Evolutionary conservation across 1,140 invertebrate genomes (phyloP).

Genomic region (Macrosteles quadrilineatus): DNA sequence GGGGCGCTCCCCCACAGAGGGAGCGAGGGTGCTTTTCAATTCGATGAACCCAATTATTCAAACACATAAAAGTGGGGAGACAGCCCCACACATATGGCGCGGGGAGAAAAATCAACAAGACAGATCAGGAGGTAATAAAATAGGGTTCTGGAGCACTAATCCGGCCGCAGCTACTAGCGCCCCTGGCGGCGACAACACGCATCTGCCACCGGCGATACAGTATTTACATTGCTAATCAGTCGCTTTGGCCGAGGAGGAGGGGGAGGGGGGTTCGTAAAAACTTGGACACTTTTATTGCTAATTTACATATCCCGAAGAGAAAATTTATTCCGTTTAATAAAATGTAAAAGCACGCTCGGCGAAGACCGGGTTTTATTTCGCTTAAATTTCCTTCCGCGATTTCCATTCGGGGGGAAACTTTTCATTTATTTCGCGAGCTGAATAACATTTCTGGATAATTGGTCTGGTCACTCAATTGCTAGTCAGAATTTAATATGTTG

Average conservation of each 20-base stretch:
- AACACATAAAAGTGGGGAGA: constrained; percentile 26
- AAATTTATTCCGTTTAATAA: constrained; percentile 25
- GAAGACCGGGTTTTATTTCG: no score
- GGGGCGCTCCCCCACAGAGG: background rate
- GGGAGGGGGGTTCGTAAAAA: constrained; percentile 1
- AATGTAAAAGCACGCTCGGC: constrained; percentile 16
- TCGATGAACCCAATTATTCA: constrained; percentile 32
- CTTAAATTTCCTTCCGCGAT: no score
- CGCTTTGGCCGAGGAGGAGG: background rate
- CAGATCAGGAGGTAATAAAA: constrained; percentile 17
- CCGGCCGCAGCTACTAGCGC: constrained; percentile 3
- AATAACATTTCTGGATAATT: no score
- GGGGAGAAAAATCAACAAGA: constrained; percentile 22
- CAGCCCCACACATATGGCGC: background rate
- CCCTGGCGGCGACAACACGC: constrained; percentile 6
- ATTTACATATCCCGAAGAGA: constrained; percentile 5
- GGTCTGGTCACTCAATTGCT: no score
- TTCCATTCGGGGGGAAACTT: no score
- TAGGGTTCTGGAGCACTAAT: constrained; percentile 12
- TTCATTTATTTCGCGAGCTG: no score
- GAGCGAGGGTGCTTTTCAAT: constrained; percentile 17
- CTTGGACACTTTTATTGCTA: constrained; percentile 17
- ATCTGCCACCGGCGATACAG: background rate
- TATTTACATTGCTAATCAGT: constrained; percentile 25
- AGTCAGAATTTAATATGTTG: no score